Base-by-base conservation (phyloP, 2,797 vertebrate genomes). In the Mus minutoides region DNA sequence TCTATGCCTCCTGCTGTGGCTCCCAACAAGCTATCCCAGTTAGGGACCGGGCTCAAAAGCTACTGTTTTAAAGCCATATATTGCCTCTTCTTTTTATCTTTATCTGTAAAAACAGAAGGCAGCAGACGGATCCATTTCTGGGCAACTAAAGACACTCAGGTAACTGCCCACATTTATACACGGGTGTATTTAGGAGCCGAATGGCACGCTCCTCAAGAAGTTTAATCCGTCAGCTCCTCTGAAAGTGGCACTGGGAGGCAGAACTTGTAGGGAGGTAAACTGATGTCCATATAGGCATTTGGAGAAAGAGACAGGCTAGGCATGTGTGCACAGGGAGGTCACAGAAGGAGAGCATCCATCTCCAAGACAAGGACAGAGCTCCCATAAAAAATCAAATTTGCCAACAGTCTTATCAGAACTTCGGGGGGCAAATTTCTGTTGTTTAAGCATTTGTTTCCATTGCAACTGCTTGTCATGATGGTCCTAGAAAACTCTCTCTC, bases 1-100 rank as follows among this genome's bases (percentile, higher is more conserved):
- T 49, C n/a, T 22, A 14, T 4, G 2, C 7, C 0, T 1, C n/a
- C 43, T 40, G 10, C 11, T 29, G 34, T 1, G 85, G 54, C 2
- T 21, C 29, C 26, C 91, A n/a, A 62, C 92, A 14, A 22, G 34
- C 21, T 60, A 22, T 17, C 83, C 69, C 0, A 2, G 67, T 43
- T 96, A 43, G n/a, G 0, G 40, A n/a, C 14, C 69, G 83, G 24
- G 4, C 1, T 0, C 43, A 92, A 19, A 22, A 6, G 13, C 12
- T 29, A 3, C 34, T 75, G 49, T 56, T 17, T 77, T 88, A 40
- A 71, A 67, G n/a, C 31, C 31, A 56, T 29, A 54, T 71, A 54
- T 62, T 26, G 9, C 84, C 88, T 88, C 73, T 88, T 93, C 49
- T 2, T 29, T 79, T 16, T 8, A 17, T 26, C 76, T 56, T 46